Conservation (phyloP, 2,113 vertebrate species). For the Perccottus glenii region DNA sequence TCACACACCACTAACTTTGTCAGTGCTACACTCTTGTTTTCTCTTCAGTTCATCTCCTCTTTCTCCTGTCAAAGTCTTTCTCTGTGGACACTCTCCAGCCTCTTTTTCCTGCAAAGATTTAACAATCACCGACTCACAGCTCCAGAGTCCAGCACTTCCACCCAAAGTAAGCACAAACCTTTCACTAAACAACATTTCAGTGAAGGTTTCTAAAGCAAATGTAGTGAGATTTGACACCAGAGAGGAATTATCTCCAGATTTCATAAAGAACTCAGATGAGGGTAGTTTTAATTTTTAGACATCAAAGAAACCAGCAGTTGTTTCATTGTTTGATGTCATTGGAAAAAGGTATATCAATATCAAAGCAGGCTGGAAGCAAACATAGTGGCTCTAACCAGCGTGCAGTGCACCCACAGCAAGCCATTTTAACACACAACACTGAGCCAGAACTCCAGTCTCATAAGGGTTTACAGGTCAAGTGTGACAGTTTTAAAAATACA, state of each 20-base stretch:
- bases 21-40: too few relatives aligned
- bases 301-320: too few relatives aligned
- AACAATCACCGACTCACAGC: background rate
- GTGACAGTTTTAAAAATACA: too few relatives aligned
- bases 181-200: background rate
- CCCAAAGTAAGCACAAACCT: background rate
- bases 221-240: background rate
- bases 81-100: background rate
- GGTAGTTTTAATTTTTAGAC: background rate
- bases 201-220: background rate
- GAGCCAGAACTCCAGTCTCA: background rate
- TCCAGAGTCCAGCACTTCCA: background rate
- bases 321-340: too few relatives aligned
- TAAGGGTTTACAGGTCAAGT: background rate
- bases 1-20: too few relatives aligned
- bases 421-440: background rate
- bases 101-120: slow-evolving; percentile 10
- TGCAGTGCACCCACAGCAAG: background rate
- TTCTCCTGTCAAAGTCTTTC: too few relatives aligned
- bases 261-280: background rate
- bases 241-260: background rate
- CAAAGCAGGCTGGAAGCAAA: background rate
- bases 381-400: background rate
- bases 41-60: too few relatives aligned
- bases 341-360: too few relatives aligned